Percentiles rank a stretch among this genome's conserved stretches.
Evolutionary conservation across 1,140 invertebrate species (phyloP).

Genomic region (Limonius californicus): DNA sequence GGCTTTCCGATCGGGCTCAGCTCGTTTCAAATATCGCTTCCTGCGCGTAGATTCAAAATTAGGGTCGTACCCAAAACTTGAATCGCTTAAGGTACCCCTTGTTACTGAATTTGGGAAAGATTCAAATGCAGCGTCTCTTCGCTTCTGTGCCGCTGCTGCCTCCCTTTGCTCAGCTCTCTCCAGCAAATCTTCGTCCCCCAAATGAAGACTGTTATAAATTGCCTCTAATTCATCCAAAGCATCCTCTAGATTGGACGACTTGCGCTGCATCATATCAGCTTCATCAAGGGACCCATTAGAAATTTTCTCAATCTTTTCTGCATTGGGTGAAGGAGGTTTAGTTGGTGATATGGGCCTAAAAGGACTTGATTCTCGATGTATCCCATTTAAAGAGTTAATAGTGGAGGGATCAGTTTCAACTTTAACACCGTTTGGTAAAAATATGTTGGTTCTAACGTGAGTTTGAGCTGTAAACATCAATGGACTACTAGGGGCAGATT

Average conservation of each 20-base stretch:
- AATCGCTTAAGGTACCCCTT: slow-evolving; percentile 32
- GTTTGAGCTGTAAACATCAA: slow-evolving; percentile 44
- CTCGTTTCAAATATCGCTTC: slow-evolving; percentile 42
- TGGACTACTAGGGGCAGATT: slow-evolving; percentile 28
- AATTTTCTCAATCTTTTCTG: neutral
- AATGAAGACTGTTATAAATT: slow-evolving; percentile 78
- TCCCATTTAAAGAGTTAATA: too few relatives aligned
- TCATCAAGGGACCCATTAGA: slow-evolving; percentile 27
- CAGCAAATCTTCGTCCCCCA: slow-evolving; percentile 76
- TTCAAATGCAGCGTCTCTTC: slow-evolving; percentile 29
- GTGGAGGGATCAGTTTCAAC: neutral
- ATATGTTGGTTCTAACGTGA: slow-evolving; percentile 40
- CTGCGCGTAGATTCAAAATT: slow-evolving; percentile 34
- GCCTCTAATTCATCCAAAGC: slow-evolving; percentile 83
- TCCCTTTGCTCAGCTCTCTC: slow-evolving; percentile 74
- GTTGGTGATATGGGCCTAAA: slow-evolving; percentile 36
- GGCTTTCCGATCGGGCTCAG: slow-evolving; percentile 58
- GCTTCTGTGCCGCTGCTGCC: slow-evolving; percentile 51
- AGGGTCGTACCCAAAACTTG: slow-evolving; percentile 43
- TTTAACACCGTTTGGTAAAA: slow-evolving; percentile 29
- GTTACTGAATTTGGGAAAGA: neutral
- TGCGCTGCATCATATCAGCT: slow-evolving; percentile 27
- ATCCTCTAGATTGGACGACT: slow-evolving; percentile 76
- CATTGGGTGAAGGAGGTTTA: slow-evolving; percentile 6
- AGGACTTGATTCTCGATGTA: slow-evolving; percentile 28